Base-by-base conservation (phyloP, 1,140 invertebrate species). In the Sycophila sp. region DNA sequence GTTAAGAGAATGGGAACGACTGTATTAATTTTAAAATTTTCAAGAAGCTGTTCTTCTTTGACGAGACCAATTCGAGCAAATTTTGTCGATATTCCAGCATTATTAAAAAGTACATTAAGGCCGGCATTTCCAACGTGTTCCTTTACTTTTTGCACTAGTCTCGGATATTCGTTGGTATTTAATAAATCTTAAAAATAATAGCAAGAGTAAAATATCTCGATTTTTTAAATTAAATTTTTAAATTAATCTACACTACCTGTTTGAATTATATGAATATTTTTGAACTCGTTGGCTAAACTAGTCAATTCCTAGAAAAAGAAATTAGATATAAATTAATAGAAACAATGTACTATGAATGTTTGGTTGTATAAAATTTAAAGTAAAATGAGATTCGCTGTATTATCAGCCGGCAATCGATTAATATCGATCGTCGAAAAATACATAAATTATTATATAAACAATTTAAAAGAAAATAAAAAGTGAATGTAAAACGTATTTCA, bases 101-200 rank as follows among this genome's bases (percentile, higher is more conserved):
- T 97, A 78, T 96, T 97, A 45, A 96, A 91, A 1, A 97, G 85
- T 22, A 96, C 87, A 83, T 96, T 95, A 0, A 97, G 83, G 4
- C 94, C 94, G 55, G 87, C 78, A 11, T 89, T 87, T 53, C 91
- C 89, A 1, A 94, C 88, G 40, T 90, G 85, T 69, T 88, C 75
- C 4, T 78, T 73, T 1, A 95, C 89, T 73, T 89, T 74, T 15
- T 88, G 80, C 0, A 89, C 83, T 10, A 94, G 77, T 32, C 86
- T 84, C 0, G 87, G 85, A 73, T 91, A 92, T 19, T 82, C 85
- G n/a, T 89, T 83, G 19, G 89, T 88, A 66, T 94, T 85, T 26
- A 77, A 88, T 17, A 94, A 83, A 87, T 95, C 94, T 94, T 24
- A n/a, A 87, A 53, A 87, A 79, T 38, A 71, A 55, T n/a, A n/a